phyloP scores from a whole-genome alignment of 1,140 invertebrate genomes.

The Drosophila trapezifrons region DNA sequence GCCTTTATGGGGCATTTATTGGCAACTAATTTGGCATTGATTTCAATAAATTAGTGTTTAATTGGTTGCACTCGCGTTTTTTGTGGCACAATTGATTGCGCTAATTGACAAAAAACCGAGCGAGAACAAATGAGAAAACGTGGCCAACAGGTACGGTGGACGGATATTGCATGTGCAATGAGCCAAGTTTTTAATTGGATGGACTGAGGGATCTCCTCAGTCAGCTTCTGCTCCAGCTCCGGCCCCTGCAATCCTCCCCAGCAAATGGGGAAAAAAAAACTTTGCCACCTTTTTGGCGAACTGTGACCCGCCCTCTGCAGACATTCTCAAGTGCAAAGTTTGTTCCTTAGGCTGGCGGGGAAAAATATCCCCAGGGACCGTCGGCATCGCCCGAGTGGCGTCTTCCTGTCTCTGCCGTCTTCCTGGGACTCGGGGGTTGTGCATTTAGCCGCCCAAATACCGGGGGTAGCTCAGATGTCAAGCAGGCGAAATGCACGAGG shows the following conservation, averaged over 20 bases:
- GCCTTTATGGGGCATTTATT: constrained; percentile 58
- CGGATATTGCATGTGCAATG: constrained; percentile 52
- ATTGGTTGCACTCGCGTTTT: constrained; percentile 65
- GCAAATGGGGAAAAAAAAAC: constrained; percentile 38
- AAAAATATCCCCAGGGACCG: constrained; percentile 49
- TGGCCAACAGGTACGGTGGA: constrained; percentile 48
- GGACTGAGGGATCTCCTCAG: constrained; percentile 1
- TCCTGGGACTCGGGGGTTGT: constrained; percentile 26
- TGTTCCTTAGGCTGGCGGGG: constrained; percentile 48
- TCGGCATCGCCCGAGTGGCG: constrained; percentile 55
- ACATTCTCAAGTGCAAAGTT: constrained; percentile 78
- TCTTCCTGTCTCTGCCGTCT: constrained; percentile 22
- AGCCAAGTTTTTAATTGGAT: constrained; percentile 64
- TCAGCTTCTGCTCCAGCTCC: neutral
- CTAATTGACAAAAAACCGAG: constrained; percentile 71
- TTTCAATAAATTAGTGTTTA: constrained; percentile 76
- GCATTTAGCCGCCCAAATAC: constrained; percentile 42
- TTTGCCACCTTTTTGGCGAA: constrained; percentile 60
- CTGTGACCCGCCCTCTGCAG: constrained; percentile 38
- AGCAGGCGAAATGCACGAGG: constrained; percentile 25
- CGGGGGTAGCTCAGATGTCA: constrained; percentile 40
- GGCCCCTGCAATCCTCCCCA: constrained; percentile 5
- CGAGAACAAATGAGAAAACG: constrained; percentile 42
- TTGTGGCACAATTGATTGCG: constrained; percentile 61
- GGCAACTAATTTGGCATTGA: constrained; percentile 73